These are phyloP conservation scores for Orchestes rusci DNA, from an alignment of 2,888 invertebrate genomes.

Conservation along the genomic window DNA sequence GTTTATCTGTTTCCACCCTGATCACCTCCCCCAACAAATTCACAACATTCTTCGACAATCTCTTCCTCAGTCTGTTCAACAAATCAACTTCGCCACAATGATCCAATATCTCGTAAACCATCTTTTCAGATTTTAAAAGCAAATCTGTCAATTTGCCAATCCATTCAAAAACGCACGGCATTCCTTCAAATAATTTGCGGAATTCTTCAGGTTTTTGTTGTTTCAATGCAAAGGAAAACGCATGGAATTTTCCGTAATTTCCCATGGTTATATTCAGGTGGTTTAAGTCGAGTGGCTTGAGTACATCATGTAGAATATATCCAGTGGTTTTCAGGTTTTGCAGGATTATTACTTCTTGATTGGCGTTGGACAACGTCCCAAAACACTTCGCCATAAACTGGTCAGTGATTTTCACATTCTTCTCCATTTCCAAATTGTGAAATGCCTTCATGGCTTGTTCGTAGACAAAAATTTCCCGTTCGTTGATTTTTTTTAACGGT, in stretches of 20 bases:
- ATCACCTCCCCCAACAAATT: too few relatives aligned
- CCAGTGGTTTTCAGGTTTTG: slow-evolving; percentile 4
- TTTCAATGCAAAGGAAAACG: slow-evolving; percentile 3
- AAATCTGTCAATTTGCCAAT: too few relatives aligned
- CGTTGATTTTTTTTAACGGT: too few relatives aligned
- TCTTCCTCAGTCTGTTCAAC: too few relatives aligned
- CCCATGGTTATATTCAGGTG: slow-evolving; percentile 2
- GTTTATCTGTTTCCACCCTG: too few relatives aligned
- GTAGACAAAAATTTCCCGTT: too few relatives aligned
- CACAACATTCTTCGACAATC: too few relatives aligned
- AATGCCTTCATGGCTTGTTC: slow-evolving; percentile 23
- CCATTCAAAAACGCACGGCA: not conserved
- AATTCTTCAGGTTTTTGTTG: slow-evolving; percentile 1
- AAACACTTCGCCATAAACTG: slow-evolving; percentile 24
- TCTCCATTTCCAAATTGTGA: slow-evolving; percentile 19
- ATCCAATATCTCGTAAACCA: too few relatives aligned
- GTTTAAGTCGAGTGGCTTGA: not conserved
- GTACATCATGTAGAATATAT: slow-evolving; percentile 3
- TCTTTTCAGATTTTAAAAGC: too few relatives aligned
- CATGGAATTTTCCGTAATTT: slow-evolving; percentile 4
- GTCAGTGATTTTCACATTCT: slow-evolving; percentile 10
- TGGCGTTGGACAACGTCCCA: not conserved
- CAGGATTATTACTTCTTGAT: slow-evolving; percentile 4
- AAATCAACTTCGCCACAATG: too few relatives aligned
- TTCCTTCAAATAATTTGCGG: not conserved